A percentile compares a stretch with the other conserved stretches of the same genome.
These are phyloP conservation scores for Ciona savignyi DNA, from an alignment of 23 tunicate genomes.

Conservation along the genomic window DNA sequence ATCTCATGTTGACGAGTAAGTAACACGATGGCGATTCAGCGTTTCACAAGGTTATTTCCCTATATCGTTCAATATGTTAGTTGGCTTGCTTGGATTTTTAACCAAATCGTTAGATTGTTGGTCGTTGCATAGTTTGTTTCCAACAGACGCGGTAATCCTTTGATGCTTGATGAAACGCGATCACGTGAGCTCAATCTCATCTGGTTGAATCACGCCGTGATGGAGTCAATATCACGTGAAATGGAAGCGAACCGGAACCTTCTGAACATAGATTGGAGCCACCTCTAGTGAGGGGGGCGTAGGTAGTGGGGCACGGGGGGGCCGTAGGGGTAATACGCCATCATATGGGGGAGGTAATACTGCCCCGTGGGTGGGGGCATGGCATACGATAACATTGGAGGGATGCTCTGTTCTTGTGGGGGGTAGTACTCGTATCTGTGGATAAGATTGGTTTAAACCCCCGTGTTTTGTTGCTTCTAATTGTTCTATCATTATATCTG, in stretches of 20 bases:
- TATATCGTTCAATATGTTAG: too few species aligned
- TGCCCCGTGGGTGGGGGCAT: constrained; percentile 21
- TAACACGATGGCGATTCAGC: too few species aligned
- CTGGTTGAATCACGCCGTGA: constrained; percentile 34
- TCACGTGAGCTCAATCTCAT: constrained; percentile 33
- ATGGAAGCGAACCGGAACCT: constrained; percentile 25
- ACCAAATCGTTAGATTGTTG: too few species aligned
- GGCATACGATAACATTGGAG: constrained; percentile 29
- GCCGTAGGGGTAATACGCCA: constrained; percentile 26
- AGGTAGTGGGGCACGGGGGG: constrained; percentile 23
- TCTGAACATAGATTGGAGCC: constrained; percentile 25
- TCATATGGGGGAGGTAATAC: constrained; percentile 34
- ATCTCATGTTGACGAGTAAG: too few species aligned
- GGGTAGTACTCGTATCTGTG: constrained; percentile 14
- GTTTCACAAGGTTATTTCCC: too few species aligned
- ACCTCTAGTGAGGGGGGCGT: constrained; percentile 12
- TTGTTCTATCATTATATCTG: too few species aligned
- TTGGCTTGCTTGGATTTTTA: too few species aligned
- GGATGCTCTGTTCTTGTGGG: constrained; percentile 17
- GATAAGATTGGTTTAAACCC: constrained; percentile 1
- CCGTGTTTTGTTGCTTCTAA: constrained; percentile 25
- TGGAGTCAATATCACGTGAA: constrained; percentile 25
- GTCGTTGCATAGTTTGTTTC: too few species aligned
- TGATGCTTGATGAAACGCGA: constrained; percentile 33
- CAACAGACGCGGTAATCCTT: constrained; percentile 67